Evolutionary conservation across 1,140 invertebrate genomes (phyloP), one percentile per base, ranked within the genome.

Genomic region (Popillia japonica): DNA sequence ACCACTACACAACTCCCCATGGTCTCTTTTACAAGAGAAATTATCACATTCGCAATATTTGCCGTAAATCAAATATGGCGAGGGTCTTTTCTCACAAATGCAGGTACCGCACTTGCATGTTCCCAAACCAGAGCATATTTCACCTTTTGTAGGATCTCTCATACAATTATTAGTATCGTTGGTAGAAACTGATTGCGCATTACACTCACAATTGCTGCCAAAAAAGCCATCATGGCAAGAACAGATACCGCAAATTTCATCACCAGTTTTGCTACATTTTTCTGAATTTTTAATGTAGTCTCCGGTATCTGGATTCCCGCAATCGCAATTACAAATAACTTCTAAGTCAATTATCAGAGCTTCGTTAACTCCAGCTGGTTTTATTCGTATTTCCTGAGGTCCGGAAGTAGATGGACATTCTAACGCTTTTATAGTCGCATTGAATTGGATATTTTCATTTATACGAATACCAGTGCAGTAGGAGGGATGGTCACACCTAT

Each of bases 1-100:
- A 40, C 72, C 72, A 20, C 34, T 74, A n/a, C 72, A 74, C 11
- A 74, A 44, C 20, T 74, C 27, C 11, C 81, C 82, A 11, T 77
- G 78, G 8, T 76, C 72, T 81, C 94, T 92, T 84, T 96, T 95
- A 86, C 97, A 99, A 17, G 94, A 95, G 85, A 96, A 98, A 88
- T 99, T 96, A 86, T 98, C 96, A 87, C 97, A 99, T 86, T 99
- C 93, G 85, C 98, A 99, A 87, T 90, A 98, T 78, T 90, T 88
- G 3, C 97, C 97, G 0, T 79, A 82, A 68, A 87, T 88, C 77
- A 92, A 89, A 87, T 93, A 91, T 3, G 90, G 87, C 6, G 84
- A 82, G 86, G 83, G 44, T 64, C 90, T 85, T 79, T 88, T 86
- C 75, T 92, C 88, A 84, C 96, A 96, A 81, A 93, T 90, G 84